phyloP scores from a whole-genome alignment of 2,113 vertebrate genomes.

The Dolichotis patagonum region DNA sequence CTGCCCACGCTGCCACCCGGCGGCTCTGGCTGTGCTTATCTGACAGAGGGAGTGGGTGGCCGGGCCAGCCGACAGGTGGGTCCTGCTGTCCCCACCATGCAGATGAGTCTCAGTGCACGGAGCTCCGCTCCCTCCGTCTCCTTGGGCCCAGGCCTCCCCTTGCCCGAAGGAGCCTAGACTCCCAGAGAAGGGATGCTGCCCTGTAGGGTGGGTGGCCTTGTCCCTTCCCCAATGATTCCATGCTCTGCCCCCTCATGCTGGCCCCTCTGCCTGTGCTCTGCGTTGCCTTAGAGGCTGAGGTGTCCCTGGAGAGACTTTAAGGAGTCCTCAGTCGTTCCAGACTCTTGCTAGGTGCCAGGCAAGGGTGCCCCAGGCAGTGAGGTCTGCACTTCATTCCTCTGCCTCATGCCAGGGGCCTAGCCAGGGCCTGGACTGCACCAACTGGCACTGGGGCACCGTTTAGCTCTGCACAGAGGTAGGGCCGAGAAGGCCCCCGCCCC shows the following conservation, averaged over 20 bases:
- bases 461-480: not conserved
- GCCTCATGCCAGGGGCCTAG: not conserved
- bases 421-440: not conserved
- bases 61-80: slow-evolving; percentile 69
- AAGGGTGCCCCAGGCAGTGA: not conserved
- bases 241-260: not conserved
- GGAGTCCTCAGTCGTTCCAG: not conserved
- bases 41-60: slow-evolving; percentile 66
- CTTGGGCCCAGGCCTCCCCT: not conserved
- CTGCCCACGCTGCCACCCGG: slow-evolving; percentile 70
- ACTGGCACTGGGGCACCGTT: not conserved
- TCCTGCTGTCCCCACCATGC: slow-evolving; percentile 13
- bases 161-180: not conserved
- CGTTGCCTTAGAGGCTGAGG: slow-evolving; percentile 2
- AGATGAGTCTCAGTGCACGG: not conserved
- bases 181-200: not conserved
- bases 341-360: slow-evolving; percentile 6
- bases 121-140: not conserved
- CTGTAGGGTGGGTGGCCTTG: not conserved
- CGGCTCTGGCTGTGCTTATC: slow-evolving; percentile 71
- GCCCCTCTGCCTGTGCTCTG: not conserved
- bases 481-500: not conserved
- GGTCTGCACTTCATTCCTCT: slow-evolving; percentile 26
- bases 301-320: not conserved
- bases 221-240: not conserved